Percentiles rank a stretch among this genome's conserved stretches.
These are phyloP conservation scores for Frankliniella intonsa DNA, from an alignment of 2,888 invertebrate genomes.

Conservation along the genomic window DNA sequence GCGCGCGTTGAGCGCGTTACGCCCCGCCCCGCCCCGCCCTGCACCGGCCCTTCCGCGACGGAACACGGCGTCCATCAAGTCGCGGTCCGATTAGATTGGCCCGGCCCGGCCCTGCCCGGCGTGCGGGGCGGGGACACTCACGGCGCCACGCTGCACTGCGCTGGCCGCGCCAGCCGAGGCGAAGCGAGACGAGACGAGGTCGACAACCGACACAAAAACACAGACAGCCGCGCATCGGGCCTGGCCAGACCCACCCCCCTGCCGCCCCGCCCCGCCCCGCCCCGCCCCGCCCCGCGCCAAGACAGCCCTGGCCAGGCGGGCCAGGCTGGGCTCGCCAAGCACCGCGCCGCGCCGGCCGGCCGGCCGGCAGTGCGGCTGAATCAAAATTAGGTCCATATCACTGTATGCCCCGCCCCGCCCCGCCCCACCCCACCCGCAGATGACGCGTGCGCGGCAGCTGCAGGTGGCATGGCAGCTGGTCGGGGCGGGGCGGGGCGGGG, in stretches of 20 bases:
- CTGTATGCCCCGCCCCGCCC: neutral
- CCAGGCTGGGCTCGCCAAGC: neutral
- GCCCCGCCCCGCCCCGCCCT: too few species aligned
- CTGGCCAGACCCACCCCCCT: too few species aligned
- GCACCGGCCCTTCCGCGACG: too few species aligned
- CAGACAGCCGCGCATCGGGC: neutral
- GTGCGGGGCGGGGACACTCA: neutral
- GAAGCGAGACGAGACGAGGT: neutral
- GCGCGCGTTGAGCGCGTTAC: too few species aligned
- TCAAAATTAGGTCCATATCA: constrained; percentile 20
- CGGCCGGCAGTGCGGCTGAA: neutral
- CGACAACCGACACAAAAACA: constrained; percentile 16
- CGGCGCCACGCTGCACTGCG: neutral
- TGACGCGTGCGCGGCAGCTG: neutral
- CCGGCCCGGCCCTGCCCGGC: too few species aligned
- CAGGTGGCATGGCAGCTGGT: neutral
- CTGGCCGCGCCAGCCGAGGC: neutral
- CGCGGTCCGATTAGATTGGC: neutral
- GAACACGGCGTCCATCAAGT: too few species aligned
- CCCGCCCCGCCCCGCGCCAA: neutral
- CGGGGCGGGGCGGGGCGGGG: neutral
- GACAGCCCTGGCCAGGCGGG: too few species aligned
- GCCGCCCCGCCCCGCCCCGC: neutral
- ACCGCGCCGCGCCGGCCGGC: neutral
- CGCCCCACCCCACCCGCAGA: neutral